Percentiles rank a stretch among this genome's conserved stretches.
Conservation (phyloP, 2,113 vertebrate species). For the Sprattus sprattus region DNA sequence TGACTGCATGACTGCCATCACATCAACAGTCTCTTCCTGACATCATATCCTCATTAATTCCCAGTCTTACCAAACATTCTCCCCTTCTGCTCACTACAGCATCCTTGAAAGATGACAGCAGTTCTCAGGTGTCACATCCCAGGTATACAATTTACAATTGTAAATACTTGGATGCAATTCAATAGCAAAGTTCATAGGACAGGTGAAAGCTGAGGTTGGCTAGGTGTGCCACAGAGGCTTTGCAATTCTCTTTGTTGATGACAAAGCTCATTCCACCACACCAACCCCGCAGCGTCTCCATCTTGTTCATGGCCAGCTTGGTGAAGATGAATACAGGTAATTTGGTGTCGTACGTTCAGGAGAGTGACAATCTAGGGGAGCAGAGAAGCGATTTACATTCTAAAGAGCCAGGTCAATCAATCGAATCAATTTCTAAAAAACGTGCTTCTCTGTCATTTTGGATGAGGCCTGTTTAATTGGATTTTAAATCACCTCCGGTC, state of each 20-base stretch:
- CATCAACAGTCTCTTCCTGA: background rate
- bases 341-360: background rate
- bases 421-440: conserved; percentile 33
- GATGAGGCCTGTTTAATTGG: conserved; percentile 28
- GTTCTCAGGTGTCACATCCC: background rate
- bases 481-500: conserved; percentile 31
- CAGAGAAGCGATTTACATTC: conserved; percentile 23
- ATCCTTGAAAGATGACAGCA: background rate
- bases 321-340: background rate
- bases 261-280: background rate
- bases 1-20: background rate
- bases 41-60: background rate
- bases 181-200: background rate
- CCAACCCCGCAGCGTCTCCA: background rate
- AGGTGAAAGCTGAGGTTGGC: background rate
- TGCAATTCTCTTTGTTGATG: background rate
- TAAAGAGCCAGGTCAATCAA: conserved; percentile 20
- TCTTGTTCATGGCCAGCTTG: background rate
- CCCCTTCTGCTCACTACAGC: background rate
- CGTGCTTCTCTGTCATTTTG: conserved; percentile 21
- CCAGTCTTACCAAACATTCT: background rate
- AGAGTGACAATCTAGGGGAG: background rate
- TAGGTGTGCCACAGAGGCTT: background rate
- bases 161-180: background rate
- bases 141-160: background rate